These are phyloP conservation scores for Caenorhabditis zanzibari DNA, from an alignment of 2,888 invertebrate species.

Conservation along the genomic window DNA sequence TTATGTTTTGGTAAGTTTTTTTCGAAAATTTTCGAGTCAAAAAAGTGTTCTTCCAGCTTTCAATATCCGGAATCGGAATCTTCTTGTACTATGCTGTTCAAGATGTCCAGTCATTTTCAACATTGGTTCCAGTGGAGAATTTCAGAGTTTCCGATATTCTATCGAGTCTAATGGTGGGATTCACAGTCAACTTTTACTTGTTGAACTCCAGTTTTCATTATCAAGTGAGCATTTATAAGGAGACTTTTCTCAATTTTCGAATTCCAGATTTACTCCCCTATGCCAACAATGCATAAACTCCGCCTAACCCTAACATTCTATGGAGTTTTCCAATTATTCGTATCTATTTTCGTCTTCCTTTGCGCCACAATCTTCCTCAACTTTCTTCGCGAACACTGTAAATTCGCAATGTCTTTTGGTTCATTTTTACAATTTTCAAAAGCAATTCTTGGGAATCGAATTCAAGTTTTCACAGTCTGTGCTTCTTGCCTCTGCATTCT, in stretches of 20 bases:
- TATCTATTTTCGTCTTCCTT: slow-evolving; percentile 68
- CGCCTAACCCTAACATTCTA: slow-evolving; percentile 72
- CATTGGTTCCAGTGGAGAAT: slow-evolving; percentile 53
- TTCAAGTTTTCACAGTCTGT: slow-evolving; percentile 60
- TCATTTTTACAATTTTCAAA: slow-evolving; percentile 68
- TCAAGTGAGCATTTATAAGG: slow-evolving; percentile 65
- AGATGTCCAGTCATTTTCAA: slow-evolving; percentile 68
- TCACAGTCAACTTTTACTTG: slow-evolving; percentile 67
- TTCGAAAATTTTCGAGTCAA: neutral
- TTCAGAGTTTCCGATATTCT: slow-evolving; percentile 56
- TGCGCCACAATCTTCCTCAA: slow-evolving; percentile 69
- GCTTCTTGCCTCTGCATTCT: slow-evolving; percentile 56
- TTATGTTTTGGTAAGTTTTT: slow-evolving; percentile 54
- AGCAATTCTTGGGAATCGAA: slow-evolving; percentile 54
- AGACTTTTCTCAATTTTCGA: neutral
- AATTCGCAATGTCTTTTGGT: slow-evolving; percentile 62
- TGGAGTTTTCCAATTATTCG: slow-evolving; percentile 72
- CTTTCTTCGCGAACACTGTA: slow-evolving; percentile 69
- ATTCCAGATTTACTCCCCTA: slow-evolving; percentile 68
- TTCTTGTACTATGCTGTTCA: slow-evolving; percentile 74
- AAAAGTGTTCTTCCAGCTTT: slow-evolving; percentile 45
- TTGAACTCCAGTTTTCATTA: slow-evolving; percentile 69
- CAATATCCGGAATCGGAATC: slow-evolving; percentile 66
- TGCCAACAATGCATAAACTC: slow-evolving; percentile 74
- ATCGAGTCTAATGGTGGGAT: slow-evolving; percentile 64